Conservation (phyloP, 2,797 vertebrate genomes). For the Lepidocolaptes lacrymiger region DNA sequence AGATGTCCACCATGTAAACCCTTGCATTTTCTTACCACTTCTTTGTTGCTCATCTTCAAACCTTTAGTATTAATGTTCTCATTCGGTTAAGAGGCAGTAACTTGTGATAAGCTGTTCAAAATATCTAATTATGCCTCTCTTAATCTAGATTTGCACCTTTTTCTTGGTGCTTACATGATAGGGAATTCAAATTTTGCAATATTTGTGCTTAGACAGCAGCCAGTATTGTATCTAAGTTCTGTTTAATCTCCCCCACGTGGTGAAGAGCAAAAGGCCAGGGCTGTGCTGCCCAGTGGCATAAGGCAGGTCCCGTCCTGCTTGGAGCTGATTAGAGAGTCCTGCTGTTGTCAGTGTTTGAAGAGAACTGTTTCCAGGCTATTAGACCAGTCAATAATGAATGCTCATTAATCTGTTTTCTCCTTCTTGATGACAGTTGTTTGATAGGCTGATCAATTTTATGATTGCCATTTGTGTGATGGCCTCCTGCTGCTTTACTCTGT, state of each 20-base stretch:
- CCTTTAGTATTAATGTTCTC: neutral
- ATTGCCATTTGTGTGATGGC: neutral
- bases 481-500: constrained; percentile 9
- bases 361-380: constrained; percentile 37
- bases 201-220: neutral
- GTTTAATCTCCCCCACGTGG: neutral
- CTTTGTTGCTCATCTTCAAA: neutral
- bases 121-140: neutral
- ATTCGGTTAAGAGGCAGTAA: neutral
- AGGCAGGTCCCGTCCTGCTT: neutral
- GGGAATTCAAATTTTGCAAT: neutral
- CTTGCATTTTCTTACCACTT: neutral
- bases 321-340: neutral
- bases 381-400: constrained; percentile 25
- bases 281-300: neutral
- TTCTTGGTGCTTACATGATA: neutral
- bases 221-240: neutral
- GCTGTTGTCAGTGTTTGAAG: constrained; percentile 8
- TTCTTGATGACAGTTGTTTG: constrained; percentile 49
- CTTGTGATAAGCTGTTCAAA: neutral
- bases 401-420: constrained; percentile 3
- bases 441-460: constrained; percentile 47
- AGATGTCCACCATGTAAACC: neutral
- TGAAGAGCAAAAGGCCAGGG: neutral
- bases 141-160: neutral